Base-by-base conservation (phyloP, 2,113 vertebrate genomes). In the Himantopus leucocephalus region DNA sequence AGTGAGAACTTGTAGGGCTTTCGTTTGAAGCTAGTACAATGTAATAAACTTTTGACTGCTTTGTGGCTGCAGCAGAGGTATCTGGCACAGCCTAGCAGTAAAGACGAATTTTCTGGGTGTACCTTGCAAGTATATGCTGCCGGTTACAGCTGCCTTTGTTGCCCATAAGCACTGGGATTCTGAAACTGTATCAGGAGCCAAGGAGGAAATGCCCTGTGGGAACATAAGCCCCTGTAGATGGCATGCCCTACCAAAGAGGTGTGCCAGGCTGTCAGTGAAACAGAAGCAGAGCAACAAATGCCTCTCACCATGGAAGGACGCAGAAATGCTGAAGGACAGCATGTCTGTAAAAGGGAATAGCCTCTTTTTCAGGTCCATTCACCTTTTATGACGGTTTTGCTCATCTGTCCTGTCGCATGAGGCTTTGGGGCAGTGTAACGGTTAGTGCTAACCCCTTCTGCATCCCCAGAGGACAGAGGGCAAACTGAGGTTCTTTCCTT, bases 351-450 rank as follows among this genome's bases (percentile, higher is more conserved):
- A 75, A 71, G 21, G 4, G 6, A 83, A 30, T 45, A 83, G 3
- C 37, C 34, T 12, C 32, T 72, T 66, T 50, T 70, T 39, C 32
- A 73, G 43, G 32, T 72, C 72, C 3, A 5, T 73, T 72, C 41
- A n/a, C 10, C 3, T 64, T 82, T 83, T 37, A 18, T 19, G 18
- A 60, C 34, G 14, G 12, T 70, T 86, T 85, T 72, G 23, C 10
- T 80, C 14, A 24, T 59, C 22, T 79, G 20, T 92, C 2, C n/a
- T 19, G 22, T 85, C 2, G 2, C 29, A 11, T 26, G 5, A 24
- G 10, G 14, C 29, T 68, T 52, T 58, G 3, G 1, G 66, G 8
- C 35, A 56, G 12, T 55, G 4, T 18, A 47, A 32, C 0, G 0
- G 4, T 64, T n/a, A 66, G 39, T 29, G 14, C 8, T 62, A 32